Conservation (phyloP, 2,113 vertebrate species). For the Rafetus swinhoei region DNA sequence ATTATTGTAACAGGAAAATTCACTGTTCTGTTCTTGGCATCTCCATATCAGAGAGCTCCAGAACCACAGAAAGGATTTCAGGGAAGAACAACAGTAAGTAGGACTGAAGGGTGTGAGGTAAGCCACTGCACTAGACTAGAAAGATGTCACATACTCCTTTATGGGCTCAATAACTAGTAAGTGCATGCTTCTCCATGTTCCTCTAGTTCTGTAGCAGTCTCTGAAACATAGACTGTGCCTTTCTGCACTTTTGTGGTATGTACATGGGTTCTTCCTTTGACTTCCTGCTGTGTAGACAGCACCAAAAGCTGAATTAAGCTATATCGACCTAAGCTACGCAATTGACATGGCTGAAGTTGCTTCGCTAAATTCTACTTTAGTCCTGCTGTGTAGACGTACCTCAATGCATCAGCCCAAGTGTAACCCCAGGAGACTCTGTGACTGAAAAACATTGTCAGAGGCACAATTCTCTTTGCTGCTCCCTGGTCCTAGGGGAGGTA, state of each 20-base stretch:
- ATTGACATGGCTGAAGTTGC: no score
- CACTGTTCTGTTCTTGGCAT: not conserved
- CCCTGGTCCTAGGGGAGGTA: not conserved
- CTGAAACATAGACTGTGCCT: not conserved
- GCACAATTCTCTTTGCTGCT: not conserved
- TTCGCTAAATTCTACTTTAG: no score
- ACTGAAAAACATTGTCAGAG: not conserved
- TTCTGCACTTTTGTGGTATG: not conserved
- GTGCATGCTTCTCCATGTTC: not conserved
- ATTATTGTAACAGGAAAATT: not conserved
- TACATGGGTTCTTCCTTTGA: not conserved
- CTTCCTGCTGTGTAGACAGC: no score
- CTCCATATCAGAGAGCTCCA: not conserved
- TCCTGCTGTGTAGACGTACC: no score
- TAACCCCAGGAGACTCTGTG: not conserved
- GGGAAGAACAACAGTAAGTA: not conserved
- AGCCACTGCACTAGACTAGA: not conserved
- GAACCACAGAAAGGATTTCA: not conserved
- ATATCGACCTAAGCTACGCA: no score
- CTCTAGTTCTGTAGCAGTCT: not conserved
- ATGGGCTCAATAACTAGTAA: not conserved
- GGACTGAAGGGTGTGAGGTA: not conserved
- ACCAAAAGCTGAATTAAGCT: no score
- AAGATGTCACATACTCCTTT: not conserved
- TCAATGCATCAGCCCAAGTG: no score